Evolutionary conservation across 2,797 vertebrate genomes (phyloP).

Genomic region (Tolypeutes matacus): DNA sequence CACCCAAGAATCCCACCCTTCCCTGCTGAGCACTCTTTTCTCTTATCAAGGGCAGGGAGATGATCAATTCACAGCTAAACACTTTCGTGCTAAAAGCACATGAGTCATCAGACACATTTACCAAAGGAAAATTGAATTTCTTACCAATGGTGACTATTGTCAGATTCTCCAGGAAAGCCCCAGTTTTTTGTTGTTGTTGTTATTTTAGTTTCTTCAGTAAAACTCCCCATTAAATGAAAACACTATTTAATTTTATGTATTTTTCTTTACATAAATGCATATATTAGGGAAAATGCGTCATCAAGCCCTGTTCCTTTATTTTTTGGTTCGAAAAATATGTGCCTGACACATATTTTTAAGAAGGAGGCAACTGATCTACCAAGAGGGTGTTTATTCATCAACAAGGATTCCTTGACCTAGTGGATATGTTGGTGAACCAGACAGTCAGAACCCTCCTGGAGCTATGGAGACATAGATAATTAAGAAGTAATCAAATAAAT

Average conservation of each 20-base stretch:
- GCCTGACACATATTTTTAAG: not conserved
- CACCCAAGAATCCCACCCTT: not conserved
- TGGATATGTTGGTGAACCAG: not conserved
- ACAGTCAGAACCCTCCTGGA: not conserved
- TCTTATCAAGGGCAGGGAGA: not conserved
- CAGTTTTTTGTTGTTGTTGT: not conserved
- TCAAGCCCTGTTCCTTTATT: not conserved
- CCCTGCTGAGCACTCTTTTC: not conserved
- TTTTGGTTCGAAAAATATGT: not conserved
- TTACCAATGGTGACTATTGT: not conserved
- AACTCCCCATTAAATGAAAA: conserved; percentile 12
- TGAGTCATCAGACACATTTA: not conserved
- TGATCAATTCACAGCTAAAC: not conserved
- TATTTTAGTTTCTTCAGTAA: not conserved
- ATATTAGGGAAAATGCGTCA: not conserved
- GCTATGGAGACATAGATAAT: not conserved
- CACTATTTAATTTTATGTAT: not conserved
- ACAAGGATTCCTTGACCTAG: not conserved
- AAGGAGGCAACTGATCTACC: not conserved
- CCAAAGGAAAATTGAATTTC: not conserved
- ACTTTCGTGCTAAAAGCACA: not conserved
- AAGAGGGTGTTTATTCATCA: not conserved
- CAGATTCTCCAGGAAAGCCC: not conserved
- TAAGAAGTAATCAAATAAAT: conserved; percentile 4
- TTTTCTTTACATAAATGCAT: not conserved